phyloP scores from a whole-genome alignment of 2,113 vertebrate species.

The Carassius carassius region DNA sequence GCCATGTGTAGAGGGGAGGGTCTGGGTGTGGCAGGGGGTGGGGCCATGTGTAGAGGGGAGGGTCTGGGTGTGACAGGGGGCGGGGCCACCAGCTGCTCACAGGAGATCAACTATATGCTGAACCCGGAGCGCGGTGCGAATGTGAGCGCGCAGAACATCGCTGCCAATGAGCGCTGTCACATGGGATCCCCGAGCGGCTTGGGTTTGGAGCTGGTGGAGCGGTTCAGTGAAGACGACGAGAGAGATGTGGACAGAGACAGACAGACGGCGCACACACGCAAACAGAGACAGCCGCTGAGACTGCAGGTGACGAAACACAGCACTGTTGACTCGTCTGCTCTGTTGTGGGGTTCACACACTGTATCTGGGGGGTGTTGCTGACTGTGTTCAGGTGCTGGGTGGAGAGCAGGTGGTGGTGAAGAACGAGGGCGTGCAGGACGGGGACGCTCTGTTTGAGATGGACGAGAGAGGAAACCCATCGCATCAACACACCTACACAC shows the following conservation, averaged over 20 bases:
- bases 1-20: constrained; percentile 67
- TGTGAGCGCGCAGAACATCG: constrained; percentile 47
- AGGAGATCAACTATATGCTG: constrained; percentile 83
- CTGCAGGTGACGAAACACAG: background rate
- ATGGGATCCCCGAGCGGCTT: constrained; percentile 47
- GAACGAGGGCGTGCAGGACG: constrained; percentile 75
- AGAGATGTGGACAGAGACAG: constrained; percentile 70
- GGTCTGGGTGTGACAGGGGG: constrained; percentile 54
- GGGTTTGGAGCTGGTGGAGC: constrained; percentile 65
- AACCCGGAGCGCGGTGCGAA: constrained; percentile 70
- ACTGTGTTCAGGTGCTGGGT: constrained; percentile 15
- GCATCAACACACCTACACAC: constrained; percentile 1
- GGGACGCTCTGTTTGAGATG: constrained; percentile 71
- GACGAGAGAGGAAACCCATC: constrained; percentile 64
- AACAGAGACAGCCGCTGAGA: constrained; percentile 87
- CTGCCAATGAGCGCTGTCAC: constrained; percentile 54
- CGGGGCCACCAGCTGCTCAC: constrained; percentile 72
- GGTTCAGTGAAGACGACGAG: constrained; percentile 74
- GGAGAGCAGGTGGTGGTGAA: constrained; percentile 74
- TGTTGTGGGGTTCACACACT: too few species aligned
- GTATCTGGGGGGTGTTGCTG: too few species aligned
- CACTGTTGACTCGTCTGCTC: too few species aligned
- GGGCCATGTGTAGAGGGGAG: constrained; percentile 67
- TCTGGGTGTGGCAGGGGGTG: constrained; percentile 51
- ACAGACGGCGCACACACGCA: constrained; percentile 85